phyloP scores from a whole-genome alignment of 2,888 invertebrate genomes.

The Epsilonema sp. region DNA sequence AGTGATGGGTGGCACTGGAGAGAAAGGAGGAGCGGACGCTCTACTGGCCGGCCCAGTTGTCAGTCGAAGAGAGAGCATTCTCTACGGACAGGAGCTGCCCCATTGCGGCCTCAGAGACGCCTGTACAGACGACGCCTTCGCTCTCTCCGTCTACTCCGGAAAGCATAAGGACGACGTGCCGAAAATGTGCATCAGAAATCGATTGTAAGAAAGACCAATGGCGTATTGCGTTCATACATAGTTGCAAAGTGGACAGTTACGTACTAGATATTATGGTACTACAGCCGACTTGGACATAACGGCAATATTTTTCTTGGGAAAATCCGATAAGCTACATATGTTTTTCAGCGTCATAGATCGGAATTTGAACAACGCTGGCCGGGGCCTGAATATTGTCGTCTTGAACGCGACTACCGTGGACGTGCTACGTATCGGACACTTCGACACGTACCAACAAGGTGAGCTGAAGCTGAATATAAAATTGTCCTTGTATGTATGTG shows the following conservation, averaged over 20 bases:
- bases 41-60: no score
- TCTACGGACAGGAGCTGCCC: conserved; percentile 16
- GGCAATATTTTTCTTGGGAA: no score
- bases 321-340: no score
- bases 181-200: conserved; percentile 37
- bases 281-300: no score
- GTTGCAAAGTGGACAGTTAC: no score
- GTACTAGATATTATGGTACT: no score
- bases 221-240: background rate
- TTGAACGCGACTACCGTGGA: conserved; percentile 33
- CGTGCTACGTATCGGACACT: conserved; percentile 34
- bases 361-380: conserved; percentile 35
- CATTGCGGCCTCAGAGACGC: conserved; percentile 34
- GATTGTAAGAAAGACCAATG: conserved; percentile 35
- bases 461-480: no score
- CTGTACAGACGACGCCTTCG: conserved; percentile 31
- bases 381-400: conserved; percentile 39
- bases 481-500: no score
- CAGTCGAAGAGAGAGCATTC: no score
- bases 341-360: conserved; percentile 29
- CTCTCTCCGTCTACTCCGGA: conserved; percentile 37
- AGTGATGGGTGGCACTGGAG: no score
- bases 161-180: conserved; percentile 36
- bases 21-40: no score
- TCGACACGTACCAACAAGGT: conserved; percentile 39